Percentiles rank a stretch among this genome's conserved stretches.
Conservation (phyloP, 2,888 invertebrate genomes). For the Drosophila quinaria region DNA sequence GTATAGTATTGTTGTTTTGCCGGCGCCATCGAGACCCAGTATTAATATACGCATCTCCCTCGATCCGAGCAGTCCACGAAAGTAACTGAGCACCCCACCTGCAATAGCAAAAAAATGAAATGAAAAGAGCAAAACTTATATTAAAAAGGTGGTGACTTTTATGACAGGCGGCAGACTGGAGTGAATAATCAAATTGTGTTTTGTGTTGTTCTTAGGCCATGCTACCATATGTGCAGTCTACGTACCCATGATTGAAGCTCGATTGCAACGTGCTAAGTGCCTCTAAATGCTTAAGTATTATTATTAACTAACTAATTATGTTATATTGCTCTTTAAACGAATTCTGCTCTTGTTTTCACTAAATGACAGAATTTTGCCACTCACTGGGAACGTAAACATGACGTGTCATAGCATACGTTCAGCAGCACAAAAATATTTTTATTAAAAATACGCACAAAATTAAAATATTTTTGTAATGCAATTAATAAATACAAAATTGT, state of each 20-base stretch:
- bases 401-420: conserved; percentile 73
- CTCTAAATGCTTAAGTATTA: conserved; percentile 72
- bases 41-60: conserved; percentile 99
- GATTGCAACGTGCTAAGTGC: conserved; percentile 59
- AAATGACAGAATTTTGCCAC: conserved; percentile 71
- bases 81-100: conserved; percentile 99
- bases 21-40: conserved; percentile 98
- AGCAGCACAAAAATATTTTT: conserved; percentile 36
- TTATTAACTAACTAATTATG: conserved; percentile 62
- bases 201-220: no score
- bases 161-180: conserved; percentile 40
- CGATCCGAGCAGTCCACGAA: conserved; percentile 97
- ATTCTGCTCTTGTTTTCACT: conserved; percentile 75
- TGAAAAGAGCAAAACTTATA: conserved; percentile 8
- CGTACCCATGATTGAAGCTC: conserved; percentile 68
- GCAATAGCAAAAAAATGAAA: conserved; percentile 45
- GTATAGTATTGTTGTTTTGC: conserved; percentile 99
- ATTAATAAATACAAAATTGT: background rate
- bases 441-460: background rate
- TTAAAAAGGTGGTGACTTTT: conserved; percentile 42
- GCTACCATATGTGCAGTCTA: background rate
- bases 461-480: background rate
- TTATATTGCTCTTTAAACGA: conserved; percentile 53
- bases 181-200: conserved; percentile 13
- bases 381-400: conserved; percentile 67